Conservation (phyloP, 2,888 invertebrate genomes). For the Seira musarum region DNA sequence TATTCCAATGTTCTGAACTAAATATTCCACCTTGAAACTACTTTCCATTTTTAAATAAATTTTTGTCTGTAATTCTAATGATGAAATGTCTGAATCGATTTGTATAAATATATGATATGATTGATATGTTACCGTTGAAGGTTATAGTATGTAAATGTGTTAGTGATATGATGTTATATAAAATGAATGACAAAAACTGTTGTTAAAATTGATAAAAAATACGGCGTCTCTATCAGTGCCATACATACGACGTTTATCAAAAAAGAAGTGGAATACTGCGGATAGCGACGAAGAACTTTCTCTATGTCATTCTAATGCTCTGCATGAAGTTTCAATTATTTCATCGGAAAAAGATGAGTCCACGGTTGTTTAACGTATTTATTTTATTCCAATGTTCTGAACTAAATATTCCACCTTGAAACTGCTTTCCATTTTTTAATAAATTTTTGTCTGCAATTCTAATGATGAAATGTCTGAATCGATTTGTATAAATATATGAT, state of each 20-base stretch:
- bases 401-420: background rate
- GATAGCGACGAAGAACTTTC: slow-evolving; percentile 67
- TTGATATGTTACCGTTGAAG: too few species aligned
- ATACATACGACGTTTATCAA: slow-evolving; percentile 65
- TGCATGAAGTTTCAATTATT: slow-evolving; percentile 67
- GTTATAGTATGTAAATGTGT: too few species aligned
- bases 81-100: too few species aligned
- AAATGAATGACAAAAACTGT: too few species aligned
- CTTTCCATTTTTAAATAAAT: background rate
- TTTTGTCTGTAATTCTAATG: background rate
- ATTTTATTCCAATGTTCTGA: background rate
- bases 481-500: too few species aligned
- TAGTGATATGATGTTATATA: too few species aligned
- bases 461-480: too few species aligned
- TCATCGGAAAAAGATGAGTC: slow-evolving; percentile 67
- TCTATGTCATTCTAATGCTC: slow-evolving; percentile 61
- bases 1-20: background rate
- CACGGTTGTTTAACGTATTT: slow-evolving; percentile 62
- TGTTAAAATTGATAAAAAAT: too few species aligned
- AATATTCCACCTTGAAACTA: background rate
- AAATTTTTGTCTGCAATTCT: too few species aligned
- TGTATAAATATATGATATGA: too few species aligned
- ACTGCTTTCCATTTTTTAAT: too few species aligned
- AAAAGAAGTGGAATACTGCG: slow-evolving; percentile 67
- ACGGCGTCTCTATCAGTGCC: slow-evolving; percentile 62